phyloP scores from a whole-genome alignment of 2,888 invertebrate genomes.

The Crocallis elinguaria region DNA sequence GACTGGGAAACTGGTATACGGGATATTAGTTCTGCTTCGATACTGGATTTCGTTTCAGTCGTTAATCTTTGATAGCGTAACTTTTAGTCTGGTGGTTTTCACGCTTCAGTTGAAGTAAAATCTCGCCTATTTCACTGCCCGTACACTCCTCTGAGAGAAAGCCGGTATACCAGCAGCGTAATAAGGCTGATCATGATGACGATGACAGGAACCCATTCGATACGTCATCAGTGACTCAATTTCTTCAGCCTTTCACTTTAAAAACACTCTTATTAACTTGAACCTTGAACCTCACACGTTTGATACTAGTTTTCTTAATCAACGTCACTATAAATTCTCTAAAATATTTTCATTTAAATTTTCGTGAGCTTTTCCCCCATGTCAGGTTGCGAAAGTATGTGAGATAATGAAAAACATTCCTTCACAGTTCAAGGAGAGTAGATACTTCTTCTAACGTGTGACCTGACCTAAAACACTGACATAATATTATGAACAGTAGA shows the following conservation, averaged over 20 bases:
- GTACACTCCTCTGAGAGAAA: no score
- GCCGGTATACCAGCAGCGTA: no score
- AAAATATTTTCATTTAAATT: constrained; percentile 75
- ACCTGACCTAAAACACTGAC: constrained; percentile 13
- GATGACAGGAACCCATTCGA: no score
- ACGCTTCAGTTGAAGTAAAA: not conserved
- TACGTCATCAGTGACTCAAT: no score
- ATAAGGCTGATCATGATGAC: no score
- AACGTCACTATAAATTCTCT: constrained; percentile 65
- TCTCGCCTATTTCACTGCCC: no score
- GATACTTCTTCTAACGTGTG: constrained; percentile 12
- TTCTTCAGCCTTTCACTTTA: no score
- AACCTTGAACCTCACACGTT: not conserved
- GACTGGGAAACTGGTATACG: constrained; percentile 16
- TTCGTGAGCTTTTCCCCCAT: constrained; percentile 59
- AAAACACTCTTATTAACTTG: not conserved
- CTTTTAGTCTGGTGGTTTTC: not conserved
- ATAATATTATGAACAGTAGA: no score
- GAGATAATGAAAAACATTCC: constrained; percentile 71
- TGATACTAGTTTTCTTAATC: constrained; percentile 54
- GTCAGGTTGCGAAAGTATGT: constrained; percentile 59
- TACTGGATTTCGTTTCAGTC: not conserved
- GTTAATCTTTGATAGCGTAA: not conserved
- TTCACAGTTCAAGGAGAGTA: constrained; percentile 14
- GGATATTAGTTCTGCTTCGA: not conserved